Conservation (phyloP, 1,140 invertebrate species). For the Helicoverpa armigera region DNA sequence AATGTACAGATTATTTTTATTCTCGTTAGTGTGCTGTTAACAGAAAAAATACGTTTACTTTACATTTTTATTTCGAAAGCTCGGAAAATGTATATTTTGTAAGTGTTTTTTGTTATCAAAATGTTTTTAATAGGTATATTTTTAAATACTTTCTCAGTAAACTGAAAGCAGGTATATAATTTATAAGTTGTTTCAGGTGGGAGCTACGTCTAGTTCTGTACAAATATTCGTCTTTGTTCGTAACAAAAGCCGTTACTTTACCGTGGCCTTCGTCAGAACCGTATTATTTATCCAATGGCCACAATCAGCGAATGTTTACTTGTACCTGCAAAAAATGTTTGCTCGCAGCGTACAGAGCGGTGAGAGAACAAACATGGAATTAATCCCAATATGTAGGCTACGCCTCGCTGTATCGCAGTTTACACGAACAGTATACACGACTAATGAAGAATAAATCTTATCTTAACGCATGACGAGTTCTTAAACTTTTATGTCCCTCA, state of each 20-base stretch:
- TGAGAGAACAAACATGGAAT: slow-evolving; percentile 50
- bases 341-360: slow-evolving; percentile 39
- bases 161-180: too few relatives aligned
- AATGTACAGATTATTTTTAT: neutral
- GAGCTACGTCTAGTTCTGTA: neutral
- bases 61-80: too few relatives aligned
- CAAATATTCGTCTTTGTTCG: slow-evolving; percentile 17
- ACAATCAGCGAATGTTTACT: slow-evolving; percentile 61
- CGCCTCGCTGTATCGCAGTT: slow-evolving; percentile 15
- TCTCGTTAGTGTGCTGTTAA: too few relatives aligned
- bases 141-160: too few relatives aligned
- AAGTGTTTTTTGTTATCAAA: too few relatives aligned
- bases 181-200: too few relatives aligned
- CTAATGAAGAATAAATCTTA: slow-evolving; percentile 28
- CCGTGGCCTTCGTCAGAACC: slow-evolving; percentile 25
- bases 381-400: slow-evolving; percentile 47
- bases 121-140: too few relatives aligned
- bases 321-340: slow-evolving; percentile 55
- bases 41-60: too few relatives aligned
- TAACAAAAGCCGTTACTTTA: slow-evolving; percentile 20
- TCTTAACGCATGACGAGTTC: neutral
- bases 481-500: neutral
- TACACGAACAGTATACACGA: slow-evolving; percentile 19
- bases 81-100: too few relatives aligned
- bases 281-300: slow-evolving; percentile 52